Percentiles rank a stretch among this genome's conserved stretches.
Conservation (phyloP, 2,113 vertebrate genomes). For the Amblyornis subalaris region DNA sequence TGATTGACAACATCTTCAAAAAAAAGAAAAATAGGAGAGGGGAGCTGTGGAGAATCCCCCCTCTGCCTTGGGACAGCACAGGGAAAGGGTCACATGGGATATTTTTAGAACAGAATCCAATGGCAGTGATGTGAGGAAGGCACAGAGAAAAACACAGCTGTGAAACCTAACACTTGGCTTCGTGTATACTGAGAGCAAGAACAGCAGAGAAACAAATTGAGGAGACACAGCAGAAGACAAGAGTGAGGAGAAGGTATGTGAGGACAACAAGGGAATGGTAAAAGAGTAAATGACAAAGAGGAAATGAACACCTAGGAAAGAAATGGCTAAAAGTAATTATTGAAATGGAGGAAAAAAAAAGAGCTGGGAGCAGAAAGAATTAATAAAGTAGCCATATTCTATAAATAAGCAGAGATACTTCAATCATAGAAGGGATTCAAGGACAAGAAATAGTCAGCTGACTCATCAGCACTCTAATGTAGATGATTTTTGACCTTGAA, state of each 20-base stretch:
- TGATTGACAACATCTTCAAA: not conserved
- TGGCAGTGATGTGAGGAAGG: conserved; percentile 56
- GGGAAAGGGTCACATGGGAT: conserved; percentile 44
- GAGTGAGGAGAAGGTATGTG: not conserved
- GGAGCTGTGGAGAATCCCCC: not conserved
- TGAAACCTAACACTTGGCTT: conserved; percentile 66
- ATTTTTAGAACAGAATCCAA: conserved; percentile 77
- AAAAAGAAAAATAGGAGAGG: not conserved
- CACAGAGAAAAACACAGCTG: conserved; percentile 49
- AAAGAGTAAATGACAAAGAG: not conserved
- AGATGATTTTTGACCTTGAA: not conserved
- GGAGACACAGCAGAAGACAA: not conserved
- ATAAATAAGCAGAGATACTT: not conserved
- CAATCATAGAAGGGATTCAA: not conserved
- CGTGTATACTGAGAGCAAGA: not conserved
- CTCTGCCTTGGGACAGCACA: conserved; percentile 3
- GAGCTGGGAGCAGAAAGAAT: not conserved
- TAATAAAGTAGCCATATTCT: not conserved
- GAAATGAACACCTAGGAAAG: not conserved
- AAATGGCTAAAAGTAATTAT: not conserved
- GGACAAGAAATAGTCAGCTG: not conserved
- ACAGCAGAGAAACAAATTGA: conserved; percentile 10
- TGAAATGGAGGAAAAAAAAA: not conserved
- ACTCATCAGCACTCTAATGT: not conserved
- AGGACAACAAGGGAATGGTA: not conserved